Conservation (phyloP, 2,888 invertebrate species). For the Harpagoxenus sublaevis region DNA sequence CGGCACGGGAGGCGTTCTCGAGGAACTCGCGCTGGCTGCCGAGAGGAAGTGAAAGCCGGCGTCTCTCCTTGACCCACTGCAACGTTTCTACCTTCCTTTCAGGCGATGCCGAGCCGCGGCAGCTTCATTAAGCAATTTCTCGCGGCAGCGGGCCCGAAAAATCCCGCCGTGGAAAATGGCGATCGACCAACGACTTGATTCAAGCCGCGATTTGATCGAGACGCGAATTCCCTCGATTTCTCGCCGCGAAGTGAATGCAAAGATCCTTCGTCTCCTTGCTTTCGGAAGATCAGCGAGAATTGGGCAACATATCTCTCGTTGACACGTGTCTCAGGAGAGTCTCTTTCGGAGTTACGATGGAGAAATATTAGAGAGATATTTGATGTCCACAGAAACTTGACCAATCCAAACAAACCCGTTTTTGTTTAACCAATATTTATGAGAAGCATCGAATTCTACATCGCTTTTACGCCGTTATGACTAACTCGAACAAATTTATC, state of each 20-base stretch:
- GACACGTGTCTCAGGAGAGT: background rate
- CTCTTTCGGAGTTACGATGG: background rate
- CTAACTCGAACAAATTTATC: background rate
- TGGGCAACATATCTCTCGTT: background rate
- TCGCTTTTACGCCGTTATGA: too few relatives aligned
- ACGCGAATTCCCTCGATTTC: background rate
- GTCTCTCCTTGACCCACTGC: conserved; percentile 86
- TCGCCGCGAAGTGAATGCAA: background rate
- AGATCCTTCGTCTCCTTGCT: background rate
- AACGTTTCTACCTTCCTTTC: conserved; percentile 86
- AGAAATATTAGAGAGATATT: background rate
- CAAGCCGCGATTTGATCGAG: conserved; percentile 1
- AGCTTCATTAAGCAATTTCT: conserved; percentile 86
- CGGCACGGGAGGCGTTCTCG: conserved; percentile 69
- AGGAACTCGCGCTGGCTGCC: conserved; percentile 77
- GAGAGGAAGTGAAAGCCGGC: conserved; percentile 86
- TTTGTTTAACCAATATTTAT: background rate
- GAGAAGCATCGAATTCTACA: background rate
- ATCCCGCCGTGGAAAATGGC: conserved; percentile 69
- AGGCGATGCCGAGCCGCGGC: conserved; percentile 82
- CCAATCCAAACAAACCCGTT: background rate
- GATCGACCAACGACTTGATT: conserved; percentile 11
- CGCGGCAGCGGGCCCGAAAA: conserved; percentile 68
- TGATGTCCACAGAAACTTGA: background rate
- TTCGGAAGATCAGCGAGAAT: background rate